Conservation (phyloP, 2,797 vertebrate species). For the Melanotaenia parkinsoni region DNA sequence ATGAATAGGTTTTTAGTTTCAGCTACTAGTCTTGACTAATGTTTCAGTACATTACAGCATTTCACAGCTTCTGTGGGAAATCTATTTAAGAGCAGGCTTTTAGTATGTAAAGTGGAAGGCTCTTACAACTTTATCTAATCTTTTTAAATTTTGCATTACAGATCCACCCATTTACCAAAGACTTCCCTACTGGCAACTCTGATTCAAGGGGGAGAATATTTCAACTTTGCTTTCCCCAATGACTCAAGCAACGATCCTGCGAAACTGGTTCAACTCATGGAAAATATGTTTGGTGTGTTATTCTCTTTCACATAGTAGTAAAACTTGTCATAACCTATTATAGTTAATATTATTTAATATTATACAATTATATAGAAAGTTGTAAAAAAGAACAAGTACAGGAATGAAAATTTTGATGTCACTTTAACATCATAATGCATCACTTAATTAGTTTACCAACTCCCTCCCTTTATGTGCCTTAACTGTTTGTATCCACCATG, state of each 20-base stretch:
- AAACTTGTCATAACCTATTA: background rate
- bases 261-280: conserved; percentile 52
- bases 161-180: conserved; percentile 13
- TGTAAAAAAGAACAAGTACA: too few relatives aligned
- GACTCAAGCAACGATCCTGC: conserved; percentile 30
- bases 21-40: background rate
- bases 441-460: too few relatives aligned
- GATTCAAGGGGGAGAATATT: conserved; percentile 29
- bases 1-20: background rate
- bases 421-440: background rate
- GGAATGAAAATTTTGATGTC: background rate
- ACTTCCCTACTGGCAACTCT: conserved; percentile 31
- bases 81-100: background rate
- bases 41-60: background rate
- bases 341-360: too few relatives aligned
- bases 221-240: conserved; percentile 30
- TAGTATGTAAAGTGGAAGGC: background rate
- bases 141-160: conserved; percentile 46
- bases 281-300: conserved; percentile 70
- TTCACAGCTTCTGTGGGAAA: background rate
- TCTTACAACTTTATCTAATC: conserved; percentile 6
- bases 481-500: background rate
- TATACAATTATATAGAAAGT: too few relatives aligned
- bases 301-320: background rate
- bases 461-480: background rate